Percentiles rank a stretch among this genome's conserved stretches.
Conservation (phyloP, 2,888 invertebrate species). For the Syrphus vitripennis region DNA sequence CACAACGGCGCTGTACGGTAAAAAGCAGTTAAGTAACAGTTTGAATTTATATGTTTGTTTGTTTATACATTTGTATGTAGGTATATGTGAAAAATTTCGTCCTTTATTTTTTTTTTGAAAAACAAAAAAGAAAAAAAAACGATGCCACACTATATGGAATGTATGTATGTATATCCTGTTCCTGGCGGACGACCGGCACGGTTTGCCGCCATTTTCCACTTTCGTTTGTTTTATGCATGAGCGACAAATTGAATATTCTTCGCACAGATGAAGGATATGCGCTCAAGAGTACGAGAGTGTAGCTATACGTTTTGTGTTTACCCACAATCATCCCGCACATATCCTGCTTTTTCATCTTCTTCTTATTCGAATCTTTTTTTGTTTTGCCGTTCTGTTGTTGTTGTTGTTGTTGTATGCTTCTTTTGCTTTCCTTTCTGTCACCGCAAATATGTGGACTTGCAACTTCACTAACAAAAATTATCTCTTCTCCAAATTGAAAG, state of each 20-base stretch:
- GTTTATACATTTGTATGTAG: neutral
- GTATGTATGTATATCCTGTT: conserved; percentile 34
- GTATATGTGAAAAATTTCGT: conserved; percentile 6
- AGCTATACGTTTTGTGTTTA: conserved; percentile 44
- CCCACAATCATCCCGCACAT: conserved; percentile 52
- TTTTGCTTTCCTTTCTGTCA: conserved; percentile 23
- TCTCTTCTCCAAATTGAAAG: conserved; percentile 18
- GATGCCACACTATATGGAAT: conserved; percentile 34
- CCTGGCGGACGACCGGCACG: conserved; percentile 53
- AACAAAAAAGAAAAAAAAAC: conserved; percentile 2
- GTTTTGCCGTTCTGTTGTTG: neutral
- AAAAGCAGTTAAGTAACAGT: conserved; percentile 70
- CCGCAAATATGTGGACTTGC: conserved; percentile 67
- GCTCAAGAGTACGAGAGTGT: conserved; percentile 22
- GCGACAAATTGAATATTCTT: conserved; percentile 71
- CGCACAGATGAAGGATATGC: conserved; percentile 68
- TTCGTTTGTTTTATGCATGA: conserved; percentile 70
- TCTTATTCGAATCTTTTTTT: neutral
- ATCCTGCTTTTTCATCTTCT: conserved; percentile 28
- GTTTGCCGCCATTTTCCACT: conserved; percentile 69
- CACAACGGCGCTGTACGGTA: conserved; percentile 56
- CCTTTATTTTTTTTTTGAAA: conserved; percentile 19
- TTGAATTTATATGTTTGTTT: conserved; percentile 45
- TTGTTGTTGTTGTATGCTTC: neutral
- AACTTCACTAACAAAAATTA: conserved; percentile 63